phyloP scores from a whole-genome alignment of 2,888 invertebrate species.

The Sminthurides aquaticus region DNA sequence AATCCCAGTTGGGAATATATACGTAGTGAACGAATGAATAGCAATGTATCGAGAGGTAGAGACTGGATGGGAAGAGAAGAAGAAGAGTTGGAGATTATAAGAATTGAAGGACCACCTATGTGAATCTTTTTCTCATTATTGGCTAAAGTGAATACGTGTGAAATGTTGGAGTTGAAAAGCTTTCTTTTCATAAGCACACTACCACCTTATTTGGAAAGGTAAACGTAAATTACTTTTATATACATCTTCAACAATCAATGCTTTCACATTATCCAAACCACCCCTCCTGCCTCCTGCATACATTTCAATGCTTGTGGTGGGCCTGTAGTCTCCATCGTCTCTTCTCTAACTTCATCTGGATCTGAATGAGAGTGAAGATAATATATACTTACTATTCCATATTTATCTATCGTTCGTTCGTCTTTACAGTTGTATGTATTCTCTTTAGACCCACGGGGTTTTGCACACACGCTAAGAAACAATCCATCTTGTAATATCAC shows the following conservation, averaged over 20 bases:
- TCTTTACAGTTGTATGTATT: too few species aligned
- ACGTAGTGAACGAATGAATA: neutral
- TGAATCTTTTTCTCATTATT: neutral
- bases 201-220: neutral
- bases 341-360: too few species aligned
- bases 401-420: too few species aligned
- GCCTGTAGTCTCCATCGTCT: too few species aligned
- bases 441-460: too few species aligned
- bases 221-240: neutral
- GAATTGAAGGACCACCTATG: neutral
- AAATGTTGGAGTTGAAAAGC: neutral
- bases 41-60: neutral
- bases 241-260: neutral
- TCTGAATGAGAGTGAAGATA: too few species aligned
- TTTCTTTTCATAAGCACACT: neutral
- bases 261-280: neutral
- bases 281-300: too few species aligned
- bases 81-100: neutral
- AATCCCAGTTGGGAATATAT: too few species aligned
- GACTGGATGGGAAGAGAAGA: neutral
- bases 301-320: too few species aligned
- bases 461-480: too few species aligned
- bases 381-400: too few species aligned
- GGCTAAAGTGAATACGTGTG: neutral
- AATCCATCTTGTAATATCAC: too few species aligned